phyloP scores from a whole-genome alignment of 2,113 vertebrate species.

The Sturnus vulgaris region DNA sequence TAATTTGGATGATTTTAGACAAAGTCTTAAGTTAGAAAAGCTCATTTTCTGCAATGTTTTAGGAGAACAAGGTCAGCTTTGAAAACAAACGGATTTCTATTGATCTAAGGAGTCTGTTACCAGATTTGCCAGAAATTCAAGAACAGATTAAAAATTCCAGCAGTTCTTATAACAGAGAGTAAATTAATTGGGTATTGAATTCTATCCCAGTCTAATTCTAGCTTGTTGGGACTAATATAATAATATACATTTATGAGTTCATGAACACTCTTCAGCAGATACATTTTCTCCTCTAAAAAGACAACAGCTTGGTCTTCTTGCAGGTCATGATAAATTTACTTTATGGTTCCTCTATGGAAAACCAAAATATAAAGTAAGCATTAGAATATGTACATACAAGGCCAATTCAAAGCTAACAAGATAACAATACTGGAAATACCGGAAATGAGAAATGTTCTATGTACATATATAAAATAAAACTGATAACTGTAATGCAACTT shows the following conservation, averaged over 20 bases:
- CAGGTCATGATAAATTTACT: not conserved
- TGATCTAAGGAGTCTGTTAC: not conserved
- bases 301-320: not conserved
- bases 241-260: not conserved
- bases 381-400: not conserved
- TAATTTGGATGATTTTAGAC: not conserved
- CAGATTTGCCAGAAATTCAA: not conserved
- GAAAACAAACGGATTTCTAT: not conserved
- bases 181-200: not conserved
- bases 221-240: not conserved
- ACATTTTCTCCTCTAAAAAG: not conserved
- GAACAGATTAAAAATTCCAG: not conserved
- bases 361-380: not conserved
- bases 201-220: not conserved
- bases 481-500: not conserved
- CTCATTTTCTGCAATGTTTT: not conserved
- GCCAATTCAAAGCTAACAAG: not conserved
- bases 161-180: not conserved
- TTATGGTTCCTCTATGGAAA: not conserved
- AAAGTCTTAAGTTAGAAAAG: not conserved
- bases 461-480: not conserved
- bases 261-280: not conserved
- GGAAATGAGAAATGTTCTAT: not conserved
- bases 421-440: not conserved
- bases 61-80: not conserved